A percentile compares a stretch with the other conserved stretches of the same genome.
Conservation (phyloP, 2,888 invertebrate genomes). For the Gnatocerus cornutus region DNA sequence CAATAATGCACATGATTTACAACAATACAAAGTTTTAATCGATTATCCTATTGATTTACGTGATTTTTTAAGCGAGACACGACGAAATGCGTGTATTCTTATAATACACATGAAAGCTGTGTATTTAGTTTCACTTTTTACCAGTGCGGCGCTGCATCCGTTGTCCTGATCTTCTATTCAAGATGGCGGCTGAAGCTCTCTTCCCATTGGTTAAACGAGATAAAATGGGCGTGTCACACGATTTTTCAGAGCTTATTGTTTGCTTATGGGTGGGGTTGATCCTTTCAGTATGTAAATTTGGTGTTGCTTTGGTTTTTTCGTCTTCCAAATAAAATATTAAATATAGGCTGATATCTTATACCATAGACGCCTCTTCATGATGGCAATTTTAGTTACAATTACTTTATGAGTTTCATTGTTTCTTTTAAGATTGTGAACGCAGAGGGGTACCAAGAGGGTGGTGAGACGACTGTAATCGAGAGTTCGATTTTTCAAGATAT, state of each 20-base stretch:
- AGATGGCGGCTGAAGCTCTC: slow-evolving; percentile 64
- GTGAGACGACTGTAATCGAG: no score
- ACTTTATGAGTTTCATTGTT: slow-evolving; percentile 38
- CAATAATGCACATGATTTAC: slow-evolving; percentile 52
- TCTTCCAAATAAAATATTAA: slow-evolving; percentile 66
- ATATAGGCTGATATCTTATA: slow-evolving; percentile 66
- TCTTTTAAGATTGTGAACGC: slow-evolving; percentile 19
- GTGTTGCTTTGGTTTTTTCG: slow-evolving; percentile 60
- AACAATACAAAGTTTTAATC: slow-evolving; percentile 52
- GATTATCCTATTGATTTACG: slow-evolving; percentile 65
- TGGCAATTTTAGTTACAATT: slow-evolving; percentile 43
- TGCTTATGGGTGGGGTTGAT: slow-evolving; percentile 53
- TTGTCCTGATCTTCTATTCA: slow-evolving; percentile 58
- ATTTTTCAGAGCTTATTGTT: slow-evolving; percentile 54
- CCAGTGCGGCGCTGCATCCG: slow-evolving; percentile 65
- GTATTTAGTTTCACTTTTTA: slow-evolving; percentile 62
- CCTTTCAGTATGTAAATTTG: slow-evolving; percentile 59
- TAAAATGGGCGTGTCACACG: slow-evolving; percentile 58
- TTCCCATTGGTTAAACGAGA: slow-evolving; percentile 60
- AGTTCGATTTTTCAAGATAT: no score
- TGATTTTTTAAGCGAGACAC: slow-evolving; percentile 65
- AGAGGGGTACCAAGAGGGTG: no score
- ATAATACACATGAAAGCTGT: slow-evolving; percentile 63
- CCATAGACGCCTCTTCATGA: slow-evolving; percentile 46
- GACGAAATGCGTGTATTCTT: slow-evolving; percentile 63